A percentile compares a stretch with the other conserved stretches of the same genome.
Evolutionary conservation across 30 jellyfish, hydroid and myxozoan species (phyloP).

Genomic region (Nemopilema nomurai): DNA sequence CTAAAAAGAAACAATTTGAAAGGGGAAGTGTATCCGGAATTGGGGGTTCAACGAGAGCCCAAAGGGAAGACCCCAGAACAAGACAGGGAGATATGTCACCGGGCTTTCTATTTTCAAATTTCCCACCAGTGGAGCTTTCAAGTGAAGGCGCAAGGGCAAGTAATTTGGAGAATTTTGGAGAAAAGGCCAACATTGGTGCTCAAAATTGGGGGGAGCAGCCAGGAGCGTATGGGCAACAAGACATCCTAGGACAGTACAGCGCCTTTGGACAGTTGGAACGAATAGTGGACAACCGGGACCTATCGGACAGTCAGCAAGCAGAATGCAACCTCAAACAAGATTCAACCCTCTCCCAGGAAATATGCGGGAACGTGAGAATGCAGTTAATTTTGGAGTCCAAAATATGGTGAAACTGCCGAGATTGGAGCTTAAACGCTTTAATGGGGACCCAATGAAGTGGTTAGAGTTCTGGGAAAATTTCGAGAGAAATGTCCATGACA

Average conservation of each 20-base stretch:
- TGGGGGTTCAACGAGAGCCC: not conserved
- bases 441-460: conserved; percentile 63
- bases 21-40: not conserved
- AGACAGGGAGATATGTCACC: conserved; percentile 9
- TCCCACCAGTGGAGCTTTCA: conserved; percentile 5
- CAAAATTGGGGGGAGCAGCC: not conserved
- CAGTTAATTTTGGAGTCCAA: not conserved
- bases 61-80: not conserved
- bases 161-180: not conserved
- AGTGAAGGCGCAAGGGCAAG: conserved; percentile 9
- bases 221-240: not conserved
- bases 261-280: not conserved
- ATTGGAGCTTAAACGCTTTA: conserved; percentile 25
- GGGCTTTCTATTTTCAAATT: conserved; percentile 12
- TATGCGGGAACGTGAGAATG: no score
- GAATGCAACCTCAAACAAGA: not conserved
- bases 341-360: no score
- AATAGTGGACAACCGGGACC: conserved; percentile 5
- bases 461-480: conserved; percentile 41
- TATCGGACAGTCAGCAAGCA: not conserved
- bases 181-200: not conserved
- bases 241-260: not conserved
- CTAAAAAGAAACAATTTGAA: not conserved
- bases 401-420: conserved; percentile 20
- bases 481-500: conserved; percentile 32